A percentile compares a stretch with the other conserved stretches of the same genome.
Evolutionary conservation across 2,888 invertebrate genomes (phyloP).

Genomic region (Eupithecia centaureata): DNA sequence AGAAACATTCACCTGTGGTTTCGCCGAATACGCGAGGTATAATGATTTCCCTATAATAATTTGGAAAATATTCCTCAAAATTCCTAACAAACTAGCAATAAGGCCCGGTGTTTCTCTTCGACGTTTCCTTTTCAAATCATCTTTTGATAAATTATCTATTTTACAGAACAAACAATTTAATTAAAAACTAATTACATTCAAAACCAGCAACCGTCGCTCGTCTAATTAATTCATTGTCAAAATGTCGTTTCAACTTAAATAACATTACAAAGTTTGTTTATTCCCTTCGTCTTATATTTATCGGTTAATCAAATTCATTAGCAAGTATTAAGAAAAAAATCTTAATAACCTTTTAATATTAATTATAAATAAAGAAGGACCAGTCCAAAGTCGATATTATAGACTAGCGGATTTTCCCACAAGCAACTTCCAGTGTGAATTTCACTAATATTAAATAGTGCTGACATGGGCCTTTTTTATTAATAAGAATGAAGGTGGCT

Average conservation of each 20-base stretch:
- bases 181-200: constrained; percentile 33
- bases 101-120: neutral
- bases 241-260: constrained; percentile 35
- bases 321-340: neutral
- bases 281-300: constrained; percentile 36
- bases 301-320: constrained; percentile 13
- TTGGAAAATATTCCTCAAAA: neutral
- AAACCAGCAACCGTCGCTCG: constrained; percentile 29
- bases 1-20: too few relatives aligned
- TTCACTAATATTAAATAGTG: too few relatives aligned
- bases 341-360: neutral
- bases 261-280: constrained; percentile 32
- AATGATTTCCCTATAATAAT: too few relatives aligned
- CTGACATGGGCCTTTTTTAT: too few relatives aligned
- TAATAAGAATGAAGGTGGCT: too few relatives aligned
- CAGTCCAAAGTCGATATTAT: too few relatives aligned
- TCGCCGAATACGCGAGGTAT: too few relatives aligned
- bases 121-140: neutral
- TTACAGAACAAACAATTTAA: constrained; percentile 12
- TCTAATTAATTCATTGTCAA: constrained; percentile 51
- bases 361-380: too few relatives aligned
- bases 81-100: neutral
- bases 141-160: constrained; percentile 6
- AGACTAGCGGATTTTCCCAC: too few relatives aligned
- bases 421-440: too few relatives aligned